Conservation (phyloP, 2,888 invertebrate species). For the Eretmocerus hayati region DNA sequence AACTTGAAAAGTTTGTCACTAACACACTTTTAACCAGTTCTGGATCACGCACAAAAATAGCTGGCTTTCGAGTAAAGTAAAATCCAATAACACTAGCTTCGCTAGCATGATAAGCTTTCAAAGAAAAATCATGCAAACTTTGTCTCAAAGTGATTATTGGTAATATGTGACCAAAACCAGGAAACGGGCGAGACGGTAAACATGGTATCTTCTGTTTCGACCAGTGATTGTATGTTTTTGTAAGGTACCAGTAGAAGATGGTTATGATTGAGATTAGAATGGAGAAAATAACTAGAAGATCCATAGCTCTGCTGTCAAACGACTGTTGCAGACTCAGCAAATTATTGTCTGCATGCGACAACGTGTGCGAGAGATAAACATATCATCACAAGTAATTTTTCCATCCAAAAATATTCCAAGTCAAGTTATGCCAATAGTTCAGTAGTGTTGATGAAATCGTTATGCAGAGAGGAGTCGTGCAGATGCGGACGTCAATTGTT, state of each 20-base stretch:
- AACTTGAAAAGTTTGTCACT: slow-evolving; percentile 1
- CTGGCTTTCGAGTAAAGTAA: slow-evolving; percentile 6
- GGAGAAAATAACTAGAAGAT: too few relatives aligned
- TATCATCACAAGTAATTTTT: too few relatives aligned
- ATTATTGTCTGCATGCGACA: too few relatives aligned
- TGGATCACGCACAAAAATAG: slow-evolving; percentile 2
- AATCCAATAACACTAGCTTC: slow-evolving; percentile 23
- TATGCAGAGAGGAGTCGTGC: too few relatives aligned
- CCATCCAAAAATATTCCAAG: too few relatives aligned
- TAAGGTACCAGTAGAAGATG: background rate
- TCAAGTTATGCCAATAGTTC: too few relatives aligned
- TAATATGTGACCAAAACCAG: slow-evolving; percentile 24
- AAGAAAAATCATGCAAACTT: slow-evolving; percentile 3
- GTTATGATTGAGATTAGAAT: too few relatives aligned
- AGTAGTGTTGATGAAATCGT: too few relatives aligned
- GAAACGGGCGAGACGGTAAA: slow-evolving; percentile 14
- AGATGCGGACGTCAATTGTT: too few relatives aligned
- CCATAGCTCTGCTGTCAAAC: too few relatives aligned
- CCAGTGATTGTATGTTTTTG: slow-evolving; percentile 19
- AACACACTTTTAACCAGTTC: slow-evolving; percentile 6
- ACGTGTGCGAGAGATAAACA: too few relatives aligned
- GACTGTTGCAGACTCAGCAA: too few relatives aligned
- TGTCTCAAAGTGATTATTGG: slow-evolving; percentile 5
- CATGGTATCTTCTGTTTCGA: slow-evolving; percentile 22
- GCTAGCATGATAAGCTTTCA: slow-evolving; percentile 13